A percentile compares a stretch with the other conserved stretches of the same genome.
Evolutionary conservation across 2,113 vertebrate species (phyloP).

Genomic region (Okapia johnstoni): DNA sequence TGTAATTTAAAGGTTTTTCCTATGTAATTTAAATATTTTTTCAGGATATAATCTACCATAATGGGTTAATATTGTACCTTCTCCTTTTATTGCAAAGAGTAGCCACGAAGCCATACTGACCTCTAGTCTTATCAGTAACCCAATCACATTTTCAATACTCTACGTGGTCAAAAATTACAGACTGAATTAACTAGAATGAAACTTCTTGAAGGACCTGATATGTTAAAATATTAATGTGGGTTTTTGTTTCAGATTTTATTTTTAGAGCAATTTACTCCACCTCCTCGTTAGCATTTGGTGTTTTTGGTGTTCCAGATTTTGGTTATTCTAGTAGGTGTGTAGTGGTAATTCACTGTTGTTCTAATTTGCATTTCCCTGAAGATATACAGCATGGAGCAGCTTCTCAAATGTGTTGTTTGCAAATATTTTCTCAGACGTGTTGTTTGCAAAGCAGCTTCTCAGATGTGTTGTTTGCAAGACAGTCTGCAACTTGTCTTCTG

Average conservation of each 20-base stretch:
- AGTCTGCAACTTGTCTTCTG: background rate
- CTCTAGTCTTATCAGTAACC: constrained; percentile 12
- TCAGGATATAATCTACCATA: background rate
- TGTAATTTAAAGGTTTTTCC: background rate
- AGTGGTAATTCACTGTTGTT: background rate
- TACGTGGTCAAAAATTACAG: background rate
- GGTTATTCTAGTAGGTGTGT: background rate
- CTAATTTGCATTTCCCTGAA: background rate
- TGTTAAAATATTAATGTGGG: constrained; percentile 39
- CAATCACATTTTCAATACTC: background rate
- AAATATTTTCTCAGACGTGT: background rate
- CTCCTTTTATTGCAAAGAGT: background rate
- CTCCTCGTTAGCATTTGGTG: background rate
- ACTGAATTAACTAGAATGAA: constrained; percentile 43
- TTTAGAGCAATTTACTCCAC: background rate
- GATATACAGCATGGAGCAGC: background rate
- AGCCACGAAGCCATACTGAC: background rate
- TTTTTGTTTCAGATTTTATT: background rate
- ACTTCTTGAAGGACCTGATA: constrained; percentile 27
- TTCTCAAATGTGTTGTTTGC: background rate
- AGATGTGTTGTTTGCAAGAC: background rate
- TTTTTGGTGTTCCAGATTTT: background rate
- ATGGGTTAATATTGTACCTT: background rate
- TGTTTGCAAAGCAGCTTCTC: background rate
- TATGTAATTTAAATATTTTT: background rate